These are phyloP conservation scores for Arnoldichthys spilopterus DNA, from an alignment of 2,797 vertebrate species.

Conservation along the genomic window DNA sequence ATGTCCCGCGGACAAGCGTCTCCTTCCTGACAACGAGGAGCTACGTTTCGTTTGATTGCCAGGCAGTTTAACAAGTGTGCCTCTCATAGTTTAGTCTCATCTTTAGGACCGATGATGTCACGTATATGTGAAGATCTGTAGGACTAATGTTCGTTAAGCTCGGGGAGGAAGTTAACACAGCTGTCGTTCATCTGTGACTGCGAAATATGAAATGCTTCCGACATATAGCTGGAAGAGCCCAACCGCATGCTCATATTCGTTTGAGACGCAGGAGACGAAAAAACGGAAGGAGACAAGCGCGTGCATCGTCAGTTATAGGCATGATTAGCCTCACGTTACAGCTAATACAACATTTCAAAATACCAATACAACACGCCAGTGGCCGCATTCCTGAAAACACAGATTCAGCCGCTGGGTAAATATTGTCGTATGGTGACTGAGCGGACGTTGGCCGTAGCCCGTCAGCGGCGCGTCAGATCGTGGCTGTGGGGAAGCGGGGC, in stretches of 20 bases:
- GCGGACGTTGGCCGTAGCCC: conserved; percentile 41
- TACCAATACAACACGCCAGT: neutral
- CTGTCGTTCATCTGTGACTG: no score
- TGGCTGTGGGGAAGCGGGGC: neutral
- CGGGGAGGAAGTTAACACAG: no score
- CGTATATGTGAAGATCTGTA: neutral
- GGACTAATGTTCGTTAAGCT: neutral
- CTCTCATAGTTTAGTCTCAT: neutral
- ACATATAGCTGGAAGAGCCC: neutral
- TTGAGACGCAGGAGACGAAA: neutral
- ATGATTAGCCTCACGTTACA: neutral
- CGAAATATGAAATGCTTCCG: neutral
- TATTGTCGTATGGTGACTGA: conserved; percentile 34
- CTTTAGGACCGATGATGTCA: neutral
- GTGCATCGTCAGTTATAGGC: neutral
- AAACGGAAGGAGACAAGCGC: neutral
- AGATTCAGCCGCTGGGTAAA: conserved; percentile 42
- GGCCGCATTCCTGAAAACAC: conserved; percentile 24
- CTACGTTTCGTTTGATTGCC: neutral
- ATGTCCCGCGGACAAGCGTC: neutral
- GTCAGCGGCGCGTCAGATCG: conserved; percentile 1
- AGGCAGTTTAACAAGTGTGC: neutral
- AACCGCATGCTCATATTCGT: neutral
- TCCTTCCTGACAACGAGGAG: conserved; percentile 10
- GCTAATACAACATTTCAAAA: conserved; percentile 6